phyloP scores from a whole-genome alignment of 2,888 invertebrate genomes.

The Griposia aprilina region DNA sequence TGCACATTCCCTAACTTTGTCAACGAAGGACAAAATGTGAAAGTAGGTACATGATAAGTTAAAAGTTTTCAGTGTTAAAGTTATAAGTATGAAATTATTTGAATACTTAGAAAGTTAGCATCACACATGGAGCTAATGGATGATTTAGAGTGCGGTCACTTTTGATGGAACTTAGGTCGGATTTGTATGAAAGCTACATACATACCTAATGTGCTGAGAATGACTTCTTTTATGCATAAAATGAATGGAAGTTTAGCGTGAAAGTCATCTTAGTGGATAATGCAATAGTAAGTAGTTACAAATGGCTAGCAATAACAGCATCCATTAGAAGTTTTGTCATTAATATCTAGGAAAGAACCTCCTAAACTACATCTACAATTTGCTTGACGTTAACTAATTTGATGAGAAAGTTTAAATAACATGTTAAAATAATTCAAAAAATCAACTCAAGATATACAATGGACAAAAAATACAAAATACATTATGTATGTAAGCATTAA shows the following conservation, averaged over 20 bases:
- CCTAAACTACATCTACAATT: slow-evolving; percentile 27
- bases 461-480: slow-evolving; percentile 59
- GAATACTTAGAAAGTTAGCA: slow-evolving; percentile 68
- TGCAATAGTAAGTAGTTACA: slow-evolving; percentile 21
- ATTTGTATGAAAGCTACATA: slow-evolving; percentile 51
- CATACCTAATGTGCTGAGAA: slow-evolving; percentile 52
- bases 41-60: neutral
- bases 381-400: slow-evolving; percentile 2
- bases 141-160: slow-evolving; percentile 52
- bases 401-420: slow-evolving; percentile 53
- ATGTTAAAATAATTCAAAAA: slow-evolving; percentile 49
- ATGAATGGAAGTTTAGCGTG: slow-evolving; percentile 50
- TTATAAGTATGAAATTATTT: slow-evolving; percentile 23
- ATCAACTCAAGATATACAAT: slow-evolving; percentile 45
- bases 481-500: slow-evolving; percentile 65
- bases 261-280: slow-evolving; percentile 56
- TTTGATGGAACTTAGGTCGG: slow-evolving; percentile 46
- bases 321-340: slow-evolving; percentile 26
- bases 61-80: slow-evolving; percentile 31
- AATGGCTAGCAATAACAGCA: slow-evolving; percentile 27
- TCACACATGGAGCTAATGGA: slow-evolving; percentile 63
- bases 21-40: slow-evolving; percentile 9
- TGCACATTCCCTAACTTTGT: slow-evolving; percentile 18
- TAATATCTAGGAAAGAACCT: slow-evolving; percentile 15
- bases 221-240: slow-evolving; percentile 56